phyloP scores from a whole-genome alignment of 2,888 invertebrate genomes.

The Timema cristinae region DNA sequence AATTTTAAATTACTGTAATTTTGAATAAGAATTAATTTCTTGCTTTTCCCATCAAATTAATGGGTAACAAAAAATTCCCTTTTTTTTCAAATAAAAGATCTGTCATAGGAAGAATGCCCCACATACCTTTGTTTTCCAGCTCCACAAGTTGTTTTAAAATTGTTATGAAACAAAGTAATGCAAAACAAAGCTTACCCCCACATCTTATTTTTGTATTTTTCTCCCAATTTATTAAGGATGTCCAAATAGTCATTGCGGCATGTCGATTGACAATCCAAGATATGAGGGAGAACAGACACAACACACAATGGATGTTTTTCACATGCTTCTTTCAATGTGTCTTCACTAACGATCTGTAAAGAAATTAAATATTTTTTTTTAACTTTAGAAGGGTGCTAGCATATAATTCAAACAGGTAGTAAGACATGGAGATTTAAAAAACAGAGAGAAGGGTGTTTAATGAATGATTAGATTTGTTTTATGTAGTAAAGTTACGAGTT shows the following conservation, averaged over 20 bases:
- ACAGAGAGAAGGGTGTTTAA: too few relatives aligned
- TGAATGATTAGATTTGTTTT: too few relatives aligned
- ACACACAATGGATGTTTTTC: slow-evolving; percentile 86
- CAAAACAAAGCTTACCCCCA: slow-evolving; percentile 61
- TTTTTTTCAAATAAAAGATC: not conserved
- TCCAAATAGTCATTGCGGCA: slow-evolving; percentile 68
- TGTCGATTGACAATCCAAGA: slow-evolving; percentile 79
- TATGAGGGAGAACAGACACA: slow-evolving; percentile 88
- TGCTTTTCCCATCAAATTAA: too few relatives aligned
- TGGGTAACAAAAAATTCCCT: too few relatives aligned
- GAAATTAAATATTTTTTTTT: not conserved
- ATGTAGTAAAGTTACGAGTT: too few relatives aligned
- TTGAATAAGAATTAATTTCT: too few relatives aligned
- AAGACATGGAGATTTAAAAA: too few relatives aligned
- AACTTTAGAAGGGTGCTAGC: too few relatives aligned
- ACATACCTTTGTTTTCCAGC: not conserved
- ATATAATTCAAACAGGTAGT: too few relatives aligned
- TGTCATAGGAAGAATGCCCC: not conserved
- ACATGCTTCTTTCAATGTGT: slow-evolving; percentile 69
- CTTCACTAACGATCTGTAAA: slow-evolving; percentile 50
- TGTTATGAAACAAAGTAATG: not conserved
- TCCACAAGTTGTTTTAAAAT: not conserved
- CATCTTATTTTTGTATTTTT: slow-evolving; percentile 88
- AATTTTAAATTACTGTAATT: too few relatives aligned
- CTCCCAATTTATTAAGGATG: slow-evolving; percentile 52